Percentiles rank a stretch among this genome's conserved stretches.
Conservation (phyloP, 2,797 vertebrate genomes). For the Lepus oiostolus region DNA sequence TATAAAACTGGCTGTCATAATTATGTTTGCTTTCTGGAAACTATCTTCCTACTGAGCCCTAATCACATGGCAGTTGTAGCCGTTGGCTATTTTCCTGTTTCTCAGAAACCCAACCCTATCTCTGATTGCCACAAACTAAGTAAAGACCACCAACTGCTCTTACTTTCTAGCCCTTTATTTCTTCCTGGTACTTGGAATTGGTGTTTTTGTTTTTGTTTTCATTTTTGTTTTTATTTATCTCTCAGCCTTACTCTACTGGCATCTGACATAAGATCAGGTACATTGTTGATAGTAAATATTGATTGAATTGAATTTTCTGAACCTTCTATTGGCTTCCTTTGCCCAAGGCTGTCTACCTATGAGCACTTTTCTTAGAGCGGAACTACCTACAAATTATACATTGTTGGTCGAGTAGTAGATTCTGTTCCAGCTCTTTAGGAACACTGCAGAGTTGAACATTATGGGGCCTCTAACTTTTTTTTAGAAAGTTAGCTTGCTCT, state of each 20-base stretch:
- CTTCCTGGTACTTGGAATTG: background rate
- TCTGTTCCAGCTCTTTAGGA: background rate
- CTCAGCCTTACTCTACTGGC: background rate
- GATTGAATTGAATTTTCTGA: background rate
- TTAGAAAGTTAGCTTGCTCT: slow-evolving; percentile 45
- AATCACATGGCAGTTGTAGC: background rate
- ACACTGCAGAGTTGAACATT: background rate
- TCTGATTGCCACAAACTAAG: background rate
- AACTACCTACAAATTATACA: background rate
- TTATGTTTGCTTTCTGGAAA: slow-evolving; percentile 48
- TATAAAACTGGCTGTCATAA: slow-evolving; percentile 38
- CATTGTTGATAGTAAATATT: slow-evolving; percentile 14
- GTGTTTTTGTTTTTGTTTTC: background rate
- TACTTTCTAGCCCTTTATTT: background rate
- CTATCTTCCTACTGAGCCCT: background rate
- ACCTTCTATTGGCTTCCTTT: background rate
- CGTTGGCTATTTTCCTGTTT: slow-evolving; percentile 44
- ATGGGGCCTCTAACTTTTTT: background rate
- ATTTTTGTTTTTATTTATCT: background rate
- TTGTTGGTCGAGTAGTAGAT: background rate
- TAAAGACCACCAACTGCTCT: background rate
- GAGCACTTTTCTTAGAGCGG: background rate
- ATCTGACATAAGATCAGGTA: background rate
- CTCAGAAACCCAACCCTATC: background rate
- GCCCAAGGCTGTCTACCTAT: background rate